phyloP scores from a whole-genome alignment of 1,140 invertebrate species.

The Thaumetopoea pityocampa region DNA sequence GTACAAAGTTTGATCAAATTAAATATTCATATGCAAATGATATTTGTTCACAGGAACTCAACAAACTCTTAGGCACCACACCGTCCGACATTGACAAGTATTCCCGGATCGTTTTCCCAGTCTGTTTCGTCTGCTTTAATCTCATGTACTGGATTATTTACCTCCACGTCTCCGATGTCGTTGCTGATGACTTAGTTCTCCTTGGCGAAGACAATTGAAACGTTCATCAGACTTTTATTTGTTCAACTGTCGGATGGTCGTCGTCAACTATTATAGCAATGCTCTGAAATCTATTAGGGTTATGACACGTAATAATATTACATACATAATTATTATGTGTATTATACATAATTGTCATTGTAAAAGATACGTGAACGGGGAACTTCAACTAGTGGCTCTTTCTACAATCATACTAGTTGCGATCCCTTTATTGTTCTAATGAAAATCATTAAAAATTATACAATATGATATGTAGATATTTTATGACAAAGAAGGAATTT shows the following conservation, averaged over 20 bases:
- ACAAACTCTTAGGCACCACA: slow-evolving; percentile 92
- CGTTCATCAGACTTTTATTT: slow-evolving; percentile 12
- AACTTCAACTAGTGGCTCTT: slow-evolving; percentile 23
- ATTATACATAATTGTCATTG: too few relatives aligned
- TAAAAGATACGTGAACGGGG: slow-evolving; percentile 10
- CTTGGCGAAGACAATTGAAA: slow-evolving; percentile 87
- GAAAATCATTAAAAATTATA: too few relatives aligned
- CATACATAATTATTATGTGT: slow-evolving; percentile 10
- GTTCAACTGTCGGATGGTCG: slow-evolving; percentile 19
- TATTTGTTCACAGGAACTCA: slow-evolving; percentile 81
- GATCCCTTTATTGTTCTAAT: background rate
- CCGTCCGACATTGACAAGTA: slow-evolving; percentile 98
- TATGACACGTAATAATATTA: slow-evolving; percentile 2
- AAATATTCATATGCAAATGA: slow-evolving; percentile 23
- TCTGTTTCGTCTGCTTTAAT: slow-evolving; percentile 98
- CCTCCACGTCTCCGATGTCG: slow-evolving; percentile 94
- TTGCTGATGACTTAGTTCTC: slow-evolving; percentile 93
- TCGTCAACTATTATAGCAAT: slow-evolving; percentile 13
- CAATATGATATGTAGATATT: too few relatives aligned
- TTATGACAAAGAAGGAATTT: too few relatives aligned
- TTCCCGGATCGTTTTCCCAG: slow-evolving; percentile 95
- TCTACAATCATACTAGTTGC: slow-evolving; percentile 8
- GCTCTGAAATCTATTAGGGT: slow-evolving; percentile 6
- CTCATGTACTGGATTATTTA: slow-evolving; percentile 99
- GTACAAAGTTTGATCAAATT: too few relatives aligned